A percentile compares a stretch with the other conserved stretches of the same genome.
Evolutionary conservation across 2,113 vertebrate species (phyloP).

Genomic region (Tretioscincus oriximinensis): DNA sequence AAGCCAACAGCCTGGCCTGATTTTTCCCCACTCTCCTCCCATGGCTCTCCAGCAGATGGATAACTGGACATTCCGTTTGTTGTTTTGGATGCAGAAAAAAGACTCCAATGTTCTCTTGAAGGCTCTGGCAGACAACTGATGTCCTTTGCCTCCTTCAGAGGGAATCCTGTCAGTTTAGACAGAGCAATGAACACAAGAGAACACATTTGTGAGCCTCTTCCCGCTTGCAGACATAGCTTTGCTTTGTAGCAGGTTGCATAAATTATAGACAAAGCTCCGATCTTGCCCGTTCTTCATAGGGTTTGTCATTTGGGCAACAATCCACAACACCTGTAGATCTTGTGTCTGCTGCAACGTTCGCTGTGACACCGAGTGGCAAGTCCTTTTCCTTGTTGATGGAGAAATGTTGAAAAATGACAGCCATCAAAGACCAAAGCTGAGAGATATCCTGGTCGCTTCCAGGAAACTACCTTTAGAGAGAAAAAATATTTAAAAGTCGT

Average conservation of each 20-base stretch:
- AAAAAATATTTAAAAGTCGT: background rate
- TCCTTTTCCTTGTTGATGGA: background rate
- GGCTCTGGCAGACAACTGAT: background rate
- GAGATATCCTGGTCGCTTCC: conserved; percentile 3
- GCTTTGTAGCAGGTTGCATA: background rate
- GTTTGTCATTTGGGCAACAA: background rate
- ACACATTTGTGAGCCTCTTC: background rate
- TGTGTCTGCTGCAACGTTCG: background rate
- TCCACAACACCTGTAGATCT: background rate
- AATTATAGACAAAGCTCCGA: background rate
- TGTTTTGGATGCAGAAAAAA: no score
- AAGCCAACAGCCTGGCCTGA: no score
- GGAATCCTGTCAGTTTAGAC: background rate
- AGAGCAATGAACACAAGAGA: background rate
- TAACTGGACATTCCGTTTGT: no score
- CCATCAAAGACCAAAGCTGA: conserved; percentile 26
- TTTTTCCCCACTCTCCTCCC: no score
- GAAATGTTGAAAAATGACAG: conserved; percentile 1
- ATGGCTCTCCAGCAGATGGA: no score
- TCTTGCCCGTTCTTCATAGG: background rate
- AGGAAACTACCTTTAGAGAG: background rate
- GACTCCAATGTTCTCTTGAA: background rate
- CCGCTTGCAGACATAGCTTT: background rate
- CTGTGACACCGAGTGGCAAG: background rate
- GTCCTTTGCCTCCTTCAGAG: background rate